These are phyloP conservation scores for Hormiphora californensis DNA, from an alignment of 37 sponge, comb jelly and placozoan species.

Conservation along the genomic window DNA sequence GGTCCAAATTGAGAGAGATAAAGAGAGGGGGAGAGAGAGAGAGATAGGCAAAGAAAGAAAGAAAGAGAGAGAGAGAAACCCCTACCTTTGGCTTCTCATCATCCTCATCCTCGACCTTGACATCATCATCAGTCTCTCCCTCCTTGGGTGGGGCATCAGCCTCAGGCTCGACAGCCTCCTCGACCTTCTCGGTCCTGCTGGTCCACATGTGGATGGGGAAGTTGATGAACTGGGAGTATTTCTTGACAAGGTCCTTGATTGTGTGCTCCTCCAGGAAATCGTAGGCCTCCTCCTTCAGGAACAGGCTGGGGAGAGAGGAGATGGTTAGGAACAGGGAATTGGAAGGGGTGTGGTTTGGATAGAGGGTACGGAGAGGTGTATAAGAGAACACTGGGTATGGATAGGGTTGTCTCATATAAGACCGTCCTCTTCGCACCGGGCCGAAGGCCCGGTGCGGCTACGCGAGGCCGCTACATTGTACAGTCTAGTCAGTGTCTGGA, in stretches of 20 bases:
- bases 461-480: too few species aligned
- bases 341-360: too few species aligned
- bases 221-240: conserved; percentile 99
- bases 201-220: conserved; percentile 99
- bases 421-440: too few species aligned
- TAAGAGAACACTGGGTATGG: too few species aligned
- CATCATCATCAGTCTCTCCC: conserved; percentile 57
- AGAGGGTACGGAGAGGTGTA: too few species aligned
- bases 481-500: too few species aligned
- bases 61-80: neutral
- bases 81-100: conserved; percentile 87
- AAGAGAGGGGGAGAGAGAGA: too few species aligned
- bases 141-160: conserved; percentile 55
- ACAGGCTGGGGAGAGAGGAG: conserved; percentile 60
- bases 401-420: too few species aligned
- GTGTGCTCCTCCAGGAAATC: conserved; percentile 77
- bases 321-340: neutral
- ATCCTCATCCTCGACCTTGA: conserved; percentile 59
- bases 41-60: too few species aligned
- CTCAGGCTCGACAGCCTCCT: conserved; percentile 81
- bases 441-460: too few species aligned
- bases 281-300: conserved; percentile 90
- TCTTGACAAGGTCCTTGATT: conserved; percentile 74
- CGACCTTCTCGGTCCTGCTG: conserved; percentile 72
- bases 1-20: neutral